A percentile compares a stretch with the other conserved stretches of the same genome.
These are phyloP conservation scores for Bovichtus diacanthus DNA, from an alignment of 2,797 vertebrate genomes.

Conservation along the genomic window DNA sequence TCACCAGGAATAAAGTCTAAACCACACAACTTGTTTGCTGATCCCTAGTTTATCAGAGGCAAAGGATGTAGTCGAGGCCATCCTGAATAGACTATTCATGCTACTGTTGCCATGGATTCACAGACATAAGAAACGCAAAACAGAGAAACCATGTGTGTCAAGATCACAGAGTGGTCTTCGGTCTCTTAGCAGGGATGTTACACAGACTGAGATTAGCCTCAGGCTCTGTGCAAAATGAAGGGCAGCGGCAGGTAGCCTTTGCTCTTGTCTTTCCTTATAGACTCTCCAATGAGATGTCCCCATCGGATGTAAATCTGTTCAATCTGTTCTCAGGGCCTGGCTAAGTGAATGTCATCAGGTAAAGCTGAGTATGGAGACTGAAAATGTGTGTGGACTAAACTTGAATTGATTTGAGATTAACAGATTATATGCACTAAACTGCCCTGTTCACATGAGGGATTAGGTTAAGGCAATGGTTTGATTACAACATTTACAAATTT, in stretches of 20 bases:
- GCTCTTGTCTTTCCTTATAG: slow-evolving; percentile 22
- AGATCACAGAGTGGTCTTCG: slow-evolving; percentile 37
- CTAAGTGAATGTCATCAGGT: too few species aligned
- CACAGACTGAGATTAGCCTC: slow-evolving; percentile 14
- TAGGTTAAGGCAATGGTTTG: not conserved
- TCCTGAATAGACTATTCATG: slow-evolving; percentile 46
- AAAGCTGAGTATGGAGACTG: slow-evolving; percentile 13
- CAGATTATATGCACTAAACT: slow-evolving; percentile 5
- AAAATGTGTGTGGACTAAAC: slow-evolving; percentile 26
- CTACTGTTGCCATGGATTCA: slow-evolving; percentile 61
- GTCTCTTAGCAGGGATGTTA: slow-evolving; percentile 33
- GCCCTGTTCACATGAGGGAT: not conserved
- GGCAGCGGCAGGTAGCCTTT: slow-evolving; percentile 10
- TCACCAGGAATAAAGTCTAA: not conserved
- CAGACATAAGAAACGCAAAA: slow-evolving; percentile 20
- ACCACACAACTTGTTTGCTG: not conserved
- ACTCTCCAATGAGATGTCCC: not conserved
- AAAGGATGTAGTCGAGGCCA: slow-evolving; percentile 3
- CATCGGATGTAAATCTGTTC: not conserved
- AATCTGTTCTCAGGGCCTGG: slow-evolving; percentile 7
- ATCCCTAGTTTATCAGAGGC: slow-evolving; percentile 9
- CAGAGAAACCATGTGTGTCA: slow-evolving; percentile 39
- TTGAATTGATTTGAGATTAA: slow-evolving; percentile 42
- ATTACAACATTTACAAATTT: slow-evolving; percentile 12
- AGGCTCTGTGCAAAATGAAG: slow-evolving; percentile 16